Evolutionary conservation across 2,888 invertebrate genomes (phyloP).

Genomic region (Conistra vaccinii): DNA sequence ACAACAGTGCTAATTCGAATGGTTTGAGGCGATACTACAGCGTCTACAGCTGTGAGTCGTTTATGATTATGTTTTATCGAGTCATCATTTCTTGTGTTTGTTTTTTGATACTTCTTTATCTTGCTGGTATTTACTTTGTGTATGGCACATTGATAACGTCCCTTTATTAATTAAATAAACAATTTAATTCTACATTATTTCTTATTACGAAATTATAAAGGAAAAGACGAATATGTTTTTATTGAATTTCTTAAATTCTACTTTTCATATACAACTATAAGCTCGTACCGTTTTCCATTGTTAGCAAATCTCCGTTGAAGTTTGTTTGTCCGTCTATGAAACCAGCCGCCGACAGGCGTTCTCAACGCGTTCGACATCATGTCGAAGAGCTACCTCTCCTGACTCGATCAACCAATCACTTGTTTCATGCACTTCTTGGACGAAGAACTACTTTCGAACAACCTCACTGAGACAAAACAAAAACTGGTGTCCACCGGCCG

Average conservation of each 20-base stretch:
- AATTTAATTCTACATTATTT: neutral
- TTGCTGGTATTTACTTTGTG: constrained; percentile 56
- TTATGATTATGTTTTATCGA: constrained; percentile 25
- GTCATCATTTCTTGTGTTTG: constrained; percentile 42
- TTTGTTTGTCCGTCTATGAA: constrained; percentile 83
- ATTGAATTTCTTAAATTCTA: neutral
- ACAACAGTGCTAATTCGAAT: constrained; percentile 16
- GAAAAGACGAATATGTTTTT: neutral
- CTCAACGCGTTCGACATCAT: constrained; percentile 87
- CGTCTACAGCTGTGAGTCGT: constrained; percentile 12
- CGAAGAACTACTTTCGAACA: constrained; percentile 80
- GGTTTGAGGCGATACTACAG: constrained; percentile 18
- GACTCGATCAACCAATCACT: constrained; percentile 63
- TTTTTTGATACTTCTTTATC: constrained; percentile 55
- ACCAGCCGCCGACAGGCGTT: constrained; percentile 85
- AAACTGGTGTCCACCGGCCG: constrained; percentile 74
- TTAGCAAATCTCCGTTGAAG: constrained; percentile 83
- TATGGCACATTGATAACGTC: constrained; percentile 29
- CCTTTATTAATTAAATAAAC: constrained; percentile 2
- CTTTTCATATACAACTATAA: constrained; percentile 42
- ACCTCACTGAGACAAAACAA: constrained; percentile 75
- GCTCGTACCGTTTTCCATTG: constrained; percentile 87
- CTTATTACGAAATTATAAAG: neutral
- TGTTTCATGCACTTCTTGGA: constrained; percentile 69
- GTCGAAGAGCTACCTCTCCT: constrained; percentile 71